A percentile compares a stretch with the other conserved stretches of the same genome.
Evolutionary conservation across 30 jellyfish, hydroid and myxozoan genomes (phyloP).

Genomic region (Hydractinia echinata): DNA sequence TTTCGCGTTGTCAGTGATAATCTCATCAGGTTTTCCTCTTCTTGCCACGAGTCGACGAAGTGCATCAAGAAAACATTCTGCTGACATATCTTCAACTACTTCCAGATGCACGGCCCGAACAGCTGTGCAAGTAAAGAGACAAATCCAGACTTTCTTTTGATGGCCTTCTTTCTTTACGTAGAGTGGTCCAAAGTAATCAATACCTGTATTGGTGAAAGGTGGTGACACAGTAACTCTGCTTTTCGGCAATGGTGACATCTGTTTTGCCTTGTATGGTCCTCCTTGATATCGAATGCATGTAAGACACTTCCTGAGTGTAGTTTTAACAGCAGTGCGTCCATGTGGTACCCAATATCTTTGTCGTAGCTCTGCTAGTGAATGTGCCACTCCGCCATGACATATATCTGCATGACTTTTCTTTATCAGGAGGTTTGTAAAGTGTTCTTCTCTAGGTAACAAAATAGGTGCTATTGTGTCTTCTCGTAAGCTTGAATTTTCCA

Average conservation of each 20-base stretch:
- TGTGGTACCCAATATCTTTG: constrained; percentile 21
- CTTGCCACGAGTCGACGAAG: constrained; percentile 33
- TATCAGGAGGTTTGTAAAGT: not conserved
- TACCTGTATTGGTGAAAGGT: constrained; percentile 17
- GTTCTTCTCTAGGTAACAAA: not conserved
- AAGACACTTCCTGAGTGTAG: not conserved
- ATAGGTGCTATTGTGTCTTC: constrained; percentile 1
- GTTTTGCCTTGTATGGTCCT: constrained; percentile 1
- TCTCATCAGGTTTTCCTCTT: constrained; percentile 30
- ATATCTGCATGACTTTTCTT: not conserved
- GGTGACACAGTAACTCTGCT: not conserved
- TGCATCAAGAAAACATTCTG: constrained; percentile 4
- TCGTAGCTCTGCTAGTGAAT: constrained; percentile 10
- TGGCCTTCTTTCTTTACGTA: not conserved
- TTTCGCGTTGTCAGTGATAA: constrained; percentile 37
- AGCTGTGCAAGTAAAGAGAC: constrained; percentile 12
- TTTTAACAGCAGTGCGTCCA: constrained; percentile 5
- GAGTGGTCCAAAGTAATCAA: constrained; percentile 24
- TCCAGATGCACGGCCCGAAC: constrained; percentile 11
- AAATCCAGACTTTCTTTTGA: not conserved
- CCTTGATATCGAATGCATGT: constrained; percentile 14
- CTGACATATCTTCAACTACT: constrained; percentile 21
- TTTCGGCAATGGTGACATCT: constrained; percentile 13
- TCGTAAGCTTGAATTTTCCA: not conserved
- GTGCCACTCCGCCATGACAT: constrained; percentile 22